phyloP scores from a whole-genome alignment of 2,888 invertebrate species.

The Aspidiotus rigidus region DNA sequence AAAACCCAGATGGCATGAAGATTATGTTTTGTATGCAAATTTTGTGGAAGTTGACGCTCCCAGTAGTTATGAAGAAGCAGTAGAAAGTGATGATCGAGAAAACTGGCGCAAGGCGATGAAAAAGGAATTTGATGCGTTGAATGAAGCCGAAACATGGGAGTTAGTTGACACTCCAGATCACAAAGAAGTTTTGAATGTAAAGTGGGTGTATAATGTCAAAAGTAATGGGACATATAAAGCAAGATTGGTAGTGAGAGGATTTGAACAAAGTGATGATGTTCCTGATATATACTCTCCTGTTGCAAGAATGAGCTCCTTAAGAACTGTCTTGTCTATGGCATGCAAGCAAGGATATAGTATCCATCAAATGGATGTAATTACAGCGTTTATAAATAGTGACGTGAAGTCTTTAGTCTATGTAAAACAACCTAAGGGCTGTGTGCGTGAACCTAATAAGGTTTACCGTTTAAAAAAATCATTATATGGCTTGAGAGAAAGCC shows the following conservation, averaged over 20 bases:
- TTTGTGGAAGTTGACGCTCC: conserved; percentile 37
- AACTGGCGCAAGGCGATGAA: conserved; percentile 11
- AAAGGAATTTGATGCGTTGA: conserved; percentile 6
- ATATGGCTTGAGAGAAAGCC: conserved; percentile 38
- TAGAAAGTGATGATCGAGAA: not conserved
- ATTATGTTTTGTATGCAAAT: conserved; percentile 40
- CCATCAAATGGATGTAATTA: conserved; percentile 37
- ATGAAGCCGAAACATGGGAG: conserved; percentile 10
- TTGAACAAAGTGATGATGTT: conserved; percentile 6
- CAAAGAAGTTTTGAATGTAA: conserved; percentile 10
- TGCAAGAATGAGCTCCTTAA: not conserved
- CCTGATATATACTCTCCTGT: conserved; percentile 6
- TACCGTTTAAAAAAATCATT: conserved; percentile 37
- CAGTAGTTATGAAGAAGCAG: not conserved
- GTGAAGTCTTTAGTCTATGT: conserved; percentile 34
- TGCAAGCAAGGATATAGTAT: conserved; percentile 33
- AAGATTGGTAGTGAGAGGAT: conserved; percentile 27
- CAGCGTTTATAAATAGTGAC: conserved; percentile 34
- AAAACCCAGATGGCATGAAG: no score
- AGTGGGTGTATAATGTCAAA: conserved; percentile 23
- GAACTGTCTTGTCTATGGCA: conserved; percentile 34
- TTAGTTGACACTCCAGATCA: conserved; percentile 7
- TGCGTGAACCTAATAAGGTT: conserved; percentile 33
- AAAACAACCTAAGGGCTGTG: conserved; percentile 35
- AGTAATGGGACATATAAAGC: conserved; percentile 32